phyloP scores from a whole-genome alignment of 1,140 invertebrate genomes.

The Tetragonula clypearis region DNA sequence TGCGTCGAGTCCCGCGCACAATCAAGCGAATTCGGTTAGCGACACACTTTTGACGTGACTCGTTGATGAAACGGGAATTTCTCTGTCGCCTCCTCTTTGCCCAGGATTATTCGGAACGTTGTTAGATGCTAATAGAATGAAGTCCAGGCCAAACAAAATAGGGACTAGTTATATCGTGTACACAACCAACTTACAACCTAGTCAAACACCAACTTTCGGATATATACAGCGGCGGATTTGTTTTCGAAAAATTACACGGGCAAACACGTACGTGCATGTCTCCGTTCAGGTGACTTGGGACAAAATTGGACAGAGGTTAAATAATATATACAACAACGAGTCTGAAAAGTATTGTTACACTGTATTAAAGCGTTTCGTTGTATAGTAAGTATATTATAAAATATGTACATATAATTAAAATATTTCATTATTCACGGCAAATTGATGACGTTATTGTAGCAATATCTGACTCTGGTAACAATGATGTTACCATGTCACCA shows the following conservation, averaged over 20 bases:
- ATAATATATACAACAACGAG: no score
- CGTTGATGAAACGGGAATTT: conserved; percentile 38
- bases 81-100: conserved; percentile 14
- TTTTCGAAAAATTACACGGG: neutral
- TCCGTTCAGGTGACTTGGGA: neutral
- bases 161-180: neutral
- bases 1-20: conserved; percentile 23
- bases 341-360: no score
- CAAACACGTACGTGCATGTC: neutral
- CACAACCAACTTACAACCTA: neutral
- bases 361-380: no score
- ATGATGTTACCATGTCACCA: no score
- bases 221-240: neutral
- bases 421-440: no score
- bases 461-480: no score
- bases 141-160: neutral
- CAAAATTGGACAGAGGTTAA: no score
- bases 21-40: conserved; percentile 42
- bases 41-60: conserved; percentile 33
- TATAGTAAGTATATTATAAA: no score
- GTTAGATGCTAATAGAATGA: conserved; percentile 33
- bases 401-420: no score
- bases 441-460: no score
- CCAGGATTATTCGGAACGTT: conserved; percentile 10
- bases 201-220: neutral